Evolutionary conservation across 2,797 vertebrate genomes (phyloP).

Genomic region (Pangasius krempfi): DNA sequence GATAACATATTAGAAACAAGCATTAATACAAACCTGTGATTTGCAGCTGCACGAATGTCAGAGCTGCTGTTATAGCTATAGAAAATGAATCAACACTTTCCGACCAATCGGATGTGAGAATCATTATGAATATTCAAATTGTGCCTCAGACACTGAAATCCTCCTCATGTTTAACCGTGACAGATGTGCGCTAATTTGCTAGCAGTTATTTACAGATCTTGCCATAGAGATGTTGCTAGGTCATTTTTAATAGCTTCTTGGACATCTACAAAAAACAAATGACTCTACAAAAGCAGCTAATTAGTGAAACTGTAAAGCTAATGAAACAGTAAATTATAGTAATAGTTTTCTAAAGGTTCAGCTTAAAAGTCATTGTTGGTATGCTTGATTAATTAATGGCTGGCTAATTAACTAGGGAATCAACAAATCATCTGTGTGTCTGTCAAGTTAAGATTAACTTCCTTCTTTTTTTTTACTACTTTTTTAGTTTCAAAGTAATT

Average conservation of each 20-base stretch:
- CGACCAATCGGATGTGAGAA: background rate
- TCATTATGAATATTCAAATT: background rate
- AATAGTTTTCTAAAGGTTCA: background rate
- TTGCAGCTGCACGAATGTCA: background rate
- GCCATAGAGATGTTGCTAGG: background rate
- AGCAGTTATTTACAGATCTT: background rate
- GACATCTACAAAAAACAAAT: background rate
- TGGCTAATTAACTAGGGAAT: background rate
- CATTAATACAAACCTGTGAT: background rate
- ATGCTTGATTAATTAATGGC: background rate
- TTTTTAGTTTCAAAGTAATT: background rate
- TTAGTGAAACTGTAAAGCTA: background rate
- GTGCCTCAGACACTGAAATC: background rate
- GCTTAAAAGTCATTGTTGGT: background rate
- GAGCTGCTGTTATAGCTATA: background rate
- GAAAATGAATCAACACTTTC: background rate
- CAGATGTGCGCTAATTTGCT: background rate
- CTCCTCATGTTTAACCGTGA: background rate
- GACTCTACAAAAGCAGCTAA: background rate
- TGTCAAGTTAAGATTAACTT: background rate
- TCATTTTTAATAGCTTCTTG: background rate
- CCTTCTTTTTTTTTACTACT: background rate
- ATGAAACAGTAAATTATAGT: background rate
- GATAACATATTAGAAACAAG: background rate
- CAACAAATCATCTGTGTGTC: background rate